Evolutionary conservation across 2,797 vertebrate genomes (phyloP), one percentile per base, ranked within the genome.

Genomic region (Netta rufina): DNA sequence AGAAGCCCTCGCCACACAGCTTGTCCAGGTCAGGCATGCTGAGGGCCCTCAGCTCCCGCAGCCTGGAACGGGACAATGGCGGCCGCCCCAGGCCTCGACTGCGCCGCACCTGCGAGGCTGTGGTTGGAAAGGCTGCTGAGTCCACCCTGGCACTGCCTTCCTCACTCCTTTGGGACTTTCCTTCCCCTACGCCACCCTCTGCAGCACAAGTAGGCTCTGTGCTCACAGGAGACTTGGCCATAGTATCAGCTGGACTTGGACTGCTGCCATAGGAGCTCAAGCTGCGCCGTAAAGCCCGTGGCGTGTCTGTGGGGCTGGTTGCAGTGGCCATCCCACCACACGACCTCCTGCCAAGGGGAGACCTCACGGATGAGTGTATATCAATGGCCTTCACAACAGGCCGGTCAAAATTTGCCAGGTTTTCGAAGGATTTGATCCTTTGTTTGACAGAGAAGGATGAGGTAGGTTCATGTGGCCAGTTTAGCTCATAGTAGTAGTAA

Each of bases 371-470:
- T 0, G 98, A 98, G 10, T 98, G 98, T 51, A 98, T 95, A 22
- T 98, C 98, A 7, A 98, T 98, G 28, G 98, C 96, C 96, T 97
- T 99, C 80, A 98, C 93, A 0, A 97, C 41, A 1, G 98, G 98
- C 91, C 98, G 97, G 93, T 99, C 99, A 41, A 99, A 98, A 96
- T 98, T 98, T 57, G 99, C 99, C 93, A 99, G 94, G 88, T 99
- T 99, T 97, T 99, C 99, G 51, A 99, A 99, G 25, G 99, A 99
- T 95, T 99, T 99, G 88, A 99, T 99, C 93, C 99, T 98, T 91
- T 99, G 99, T 89, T 98, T 98, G 60, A 99, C 99, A 43, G 99
- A 99, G 96, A 99, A 99, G 57, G 98, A 97, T 38, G 98, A 98
- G 95, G 98, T 98, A 67, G 97, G 96, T 89, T 98, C 98, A 24